phyloP scores from a whole-genome alignment of 30 jellyfish, hydroid and myxozoan genomes.

The Calvadosia cruxmelitensis region DNA sequence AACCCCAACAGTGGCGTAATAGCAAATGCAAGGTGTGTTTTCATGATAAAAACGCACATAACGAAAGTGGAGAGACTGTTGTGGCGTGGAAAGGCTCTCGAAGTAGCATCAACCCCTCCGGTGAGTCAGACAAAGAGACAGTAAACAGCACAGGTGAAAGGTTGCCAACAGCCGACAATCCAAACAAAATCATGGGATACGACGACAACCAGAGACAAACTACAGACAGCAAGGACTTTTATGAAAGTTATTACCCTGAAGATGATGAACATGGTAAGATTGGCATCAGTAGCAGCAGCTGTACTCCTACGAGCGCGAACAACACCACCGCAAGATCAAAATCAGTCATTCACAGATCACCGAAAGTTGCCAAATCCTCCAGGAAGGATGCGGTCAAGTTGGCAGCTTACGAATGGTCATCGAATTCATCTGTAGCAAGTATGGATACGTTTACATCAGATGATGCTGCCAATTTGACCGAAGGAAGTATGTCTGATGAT shows the following conservation, averaged over 20 bases:
- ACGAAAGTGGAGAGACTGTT: background rate
- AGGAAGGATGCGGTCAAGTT: slow-evolving; percentile 1
- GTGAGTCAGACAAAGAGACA: background rate
- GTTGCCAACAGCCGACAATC: background rate
- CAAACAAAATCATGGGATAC: background rate
- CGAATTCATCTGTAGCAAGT: slow-evolving; percentile 82
- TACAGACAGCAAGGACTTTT: background rate
- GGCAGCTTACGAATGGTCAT: slow-evolving; percentile 50
- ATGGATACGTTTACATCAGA: slow-evolving; percentile 20
- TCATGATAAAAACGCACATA: slow-evolving; percentile 41
- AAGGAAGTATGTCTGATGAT: background rate
- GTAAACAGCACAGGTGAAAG: background rate
- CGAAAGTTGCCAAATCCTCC: background rate
- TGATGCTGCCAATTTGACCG: background rate
- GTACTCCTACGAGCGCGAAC: background rate
- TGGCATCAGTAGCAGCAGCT: too few species aligned
- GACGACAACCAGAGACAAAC: background rate
- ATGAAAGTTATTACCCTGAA: too few species aligned
- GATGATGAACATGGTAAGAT: background rate
- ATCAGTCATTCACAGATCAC: background rate
- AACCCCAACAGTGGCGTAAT: slow-evolving; percentile 88
- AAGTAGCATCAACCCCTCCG: too few species aligned
- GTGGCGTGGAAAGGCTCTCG: too few species aligned
- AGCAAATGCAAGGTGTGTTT: slow-evolving; percentile 76
- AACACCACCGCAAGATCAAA: background rate